Base-by-base conservation (phyloP, 2,113 vertebrate species). In the Percina caprodes region DNA sequence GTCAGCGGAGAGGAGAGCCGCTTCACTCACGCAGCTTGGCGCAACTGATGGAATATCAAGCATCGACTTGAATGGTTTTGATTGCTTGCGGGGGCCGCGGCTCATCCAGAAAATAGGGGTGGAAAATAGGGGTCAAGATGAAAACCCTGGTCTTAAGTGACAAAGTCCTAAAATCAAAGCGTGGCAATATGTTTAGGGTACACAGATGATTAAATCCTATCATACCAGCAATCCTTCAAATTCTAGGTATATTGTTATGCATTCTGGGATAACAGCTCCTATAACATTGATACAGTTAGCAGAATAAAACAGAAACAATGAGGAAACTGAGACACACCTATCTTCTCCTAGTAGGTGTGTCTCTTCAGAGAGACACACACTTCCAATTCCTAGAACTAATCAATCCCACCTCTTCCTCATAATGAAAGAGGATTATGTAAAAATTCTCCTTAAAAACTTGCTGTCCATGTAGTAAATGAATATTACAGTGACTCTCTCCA, bases 351-450 rank as follows among this genome's bases (percentile, higher is more conserved):
- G 12, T 42, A 8, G 48, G 13, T 61, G 18, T 33, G 16, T 60
- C 21, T 9, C 21, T 73, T 39, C 23, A 69, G 18, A 49, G 18
- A 39, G 9, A 61, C 49, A 74, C 59, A 58, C 24, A 59, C 35
- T 51, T 55, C 52, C 12, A 21, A 19, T 45, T 21, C 26, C 4
- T 16, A 8, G 19, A 21, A 30, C 39, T 49, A 46, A 82, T 72
- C 78, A 82, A 71, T 80, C 74, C 46, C 16, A 52, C 16, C 15
- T 75, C 26, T 58, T 46, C 68, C 6, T 80, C 35, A 76, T 54
- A 69, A 85, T 81, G 60, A 71, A 80, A 59, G 6, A 52, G 24
- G 13, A 72, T 69, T 46, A 80, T 73, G 51, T 7, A 6, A 56
- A 12, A 83, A 59, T 69, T 58, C 52, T 60, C 60, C 76, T 23